phyloP scores from a whole-genome alignment of 2,888 invertebrate genomes.

The Adineta ricciae region DNA sequence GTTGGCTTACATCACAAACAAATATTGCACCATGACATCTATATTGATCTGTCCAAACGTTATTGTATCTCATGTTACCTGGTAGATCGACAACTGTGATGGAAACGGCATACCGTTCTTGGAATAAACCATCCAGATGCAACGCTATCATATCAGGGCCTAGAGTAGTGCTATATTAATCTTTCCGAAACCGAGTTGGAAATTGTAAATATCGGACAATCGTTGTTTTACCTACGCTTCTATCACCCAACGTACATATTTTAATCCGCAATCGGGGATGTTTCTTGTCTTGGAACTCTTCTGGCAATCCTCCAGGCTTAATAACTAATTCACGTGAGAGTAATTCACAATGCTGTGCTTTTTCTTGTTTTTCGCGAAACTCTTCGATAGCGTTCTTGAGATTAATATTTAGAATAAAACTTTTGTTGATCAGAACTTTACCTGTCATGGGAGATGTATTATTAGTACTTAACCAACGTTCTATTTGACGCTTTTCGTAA shows the following conservation, averaged over 20 bases:
- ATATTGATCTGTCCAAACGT: not conserved
- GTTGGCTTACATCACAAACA: not conserved
- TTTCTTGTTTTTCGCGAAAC: not conserved
- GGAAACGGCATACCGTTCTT: too few relatives aligned
- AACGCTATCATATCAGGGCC: too few relatives aligned
- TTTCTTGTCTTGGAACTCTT: not conserved
- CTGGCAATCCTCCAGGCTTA: too few relatives aligned
- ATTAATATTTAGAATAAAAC: not conserved
- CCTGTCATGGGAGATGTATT: not conserved
- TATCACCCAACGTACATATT: too few relatives aligned
- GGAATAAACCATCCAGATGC: too few relatives aligned
- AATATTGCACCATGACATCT: not conserved
- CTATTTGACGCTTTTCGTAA: not conserved
- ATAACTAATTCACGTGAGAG: not conserved
- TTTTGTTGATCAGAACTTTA: not conserved
- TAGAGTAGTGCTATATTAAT: too few relatives aligned
- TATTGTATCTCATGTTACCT: too few relatives aligned
- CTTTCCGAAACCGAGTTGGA: too few relatives aligned
- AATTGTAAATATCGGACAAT: too few relatives aligned
- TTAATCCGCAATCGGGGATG: not conserved
- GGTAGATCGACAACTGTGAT: too few relatives aligned
- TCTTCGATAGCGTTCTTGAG: not conserved
- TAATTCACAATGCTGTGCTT: not conserved
- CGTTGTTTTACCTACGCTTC: too few relatives aligned
- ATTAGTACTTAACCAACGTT: too few relatives aligned